Conservation (phyloP, 2,888 invertebrate genomes). For the Perithous albicinctus region DNA sequence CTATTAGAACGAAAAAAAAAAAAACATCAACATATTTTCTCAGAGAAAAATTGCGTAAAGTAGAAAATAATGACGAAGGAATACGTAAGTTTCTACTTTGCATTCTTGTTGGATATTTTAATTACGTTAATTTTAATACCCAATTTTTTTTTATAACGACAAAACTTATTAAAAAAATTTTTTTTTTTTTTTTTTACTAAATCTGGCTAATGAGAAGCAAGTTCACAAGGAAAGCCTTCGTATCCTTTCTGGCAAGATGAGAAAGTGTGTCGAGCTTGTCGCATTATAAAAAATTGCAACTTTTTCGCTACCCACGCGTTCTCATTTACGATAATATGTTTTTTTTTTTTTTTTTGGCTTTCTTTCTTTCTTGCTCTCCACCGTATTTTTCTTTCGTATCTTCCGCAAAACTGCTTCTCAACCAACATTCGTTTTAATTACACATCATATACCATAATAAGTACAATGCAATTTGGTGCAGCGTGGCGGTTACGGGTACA, state of each 20-base stretch:
- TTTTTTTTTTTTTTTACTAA: background rate
- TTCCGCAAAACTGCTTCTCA: background rate
- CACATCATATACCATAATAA: slow-evolving; percentile 12
- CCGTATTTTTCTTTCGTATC: background rate
- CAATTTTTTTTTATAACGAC: too few species aligned
- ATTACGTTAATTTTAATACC: too few species aligned
- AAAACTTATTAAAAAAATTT: too few species aligned
- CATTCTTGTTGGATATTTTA: too few species aligned
- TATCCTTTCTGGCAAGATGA: background rate
- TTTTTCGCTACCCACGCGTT: background rate
- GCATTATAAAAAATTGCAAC: background rate
- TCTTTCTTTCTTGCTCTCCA: background rate
- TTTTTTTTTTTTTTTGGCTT: too few species aligned
- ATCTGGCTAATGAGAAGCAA: background rate
- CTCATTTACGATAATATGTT: too few species aligned
- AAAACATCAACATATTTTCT: too few species aligned
- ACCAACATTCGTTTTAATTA: slow-evolving; percentile 26
- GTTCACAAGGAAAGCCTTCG: background rate
- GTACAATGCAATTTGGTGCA: background rate
- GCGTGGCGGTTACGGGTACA: background rate
- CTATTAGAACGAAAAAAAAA: too few species aligned
- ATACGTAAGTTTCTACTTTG: too few species aligned
- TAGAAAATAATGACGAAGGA: too few species aligned
- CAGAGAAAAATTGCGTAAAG: too few species aligned
- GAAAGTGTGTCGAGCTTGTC: background rate